A percentile compares a stretch with the other conserved stretches of the same genome.
Evolutionary conservation across 2,888 invertebrate genomes (phyloP).

Genomic region (Luperina testacea): DNA sequence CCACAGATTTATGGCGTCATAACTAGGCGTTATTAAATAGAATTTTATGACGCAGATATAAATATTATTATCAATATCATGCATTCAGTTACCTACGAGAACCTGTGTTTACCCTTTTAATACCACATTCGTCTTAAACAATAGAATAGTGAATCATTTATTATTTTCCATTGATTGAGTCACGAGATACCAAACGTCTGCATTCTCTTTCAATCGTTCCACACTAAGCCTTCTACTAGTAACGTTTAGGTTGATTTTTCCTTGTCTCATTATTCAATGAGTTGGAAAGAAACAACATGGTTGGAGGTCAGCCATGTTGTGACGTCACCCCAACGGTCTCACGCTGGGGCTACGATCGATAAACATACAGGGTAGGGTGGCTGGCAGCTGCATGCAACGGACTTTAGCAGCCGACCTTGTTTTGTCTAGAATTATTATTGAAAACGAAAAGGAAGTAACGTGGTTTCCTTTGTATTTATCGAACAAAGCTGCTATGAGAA

Average conservation of each 20-base stretch:
- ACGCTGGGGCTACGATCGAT: conserved; percentile 55
- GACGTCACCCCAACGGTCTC: conserved; percentile 64
- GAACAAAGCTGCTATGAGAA: conserved; percentile 36
- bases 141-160: conserved; percentile 55
- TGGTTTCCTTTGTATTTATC: conserved; percentile 37
- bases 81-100: background rate
- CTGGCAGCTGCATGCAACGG: conserved; percentile 68
- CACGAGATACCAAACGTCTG: conserved; percentile 36
- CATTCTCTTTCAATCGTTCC: conserved; percentile 24
- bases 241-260: conserved; percentile 44
- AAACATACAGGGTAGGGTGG: conserved; percentile 44
- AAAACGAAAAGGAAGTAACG: conserved; percentile 36
- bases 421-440: conserved; percentile 53
- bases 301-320: conserved; percentile 62
- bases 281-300: conserved; percentile 31
- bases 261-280: conserved; percentile 10
- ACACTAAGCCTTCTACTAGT: background rate
- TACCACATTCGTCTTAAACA: conserved; percentile 10
- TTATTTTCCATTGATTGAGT: conserved; percentile 44
- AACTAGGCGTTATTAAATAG: background rate
- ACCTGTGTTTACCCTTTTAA: conserved; percentile 22
- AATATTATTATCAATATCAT: conserved; percentile 3
- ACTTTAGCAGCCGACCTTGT: conserved; percentile 62
- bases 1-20: background rate
- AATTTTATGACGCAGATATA: conserved; percentile 10